Evolutionary conservation across 2,113 vertebrate genomes (phyloP).

Genomic region (Mellivora capensis): DNA sequence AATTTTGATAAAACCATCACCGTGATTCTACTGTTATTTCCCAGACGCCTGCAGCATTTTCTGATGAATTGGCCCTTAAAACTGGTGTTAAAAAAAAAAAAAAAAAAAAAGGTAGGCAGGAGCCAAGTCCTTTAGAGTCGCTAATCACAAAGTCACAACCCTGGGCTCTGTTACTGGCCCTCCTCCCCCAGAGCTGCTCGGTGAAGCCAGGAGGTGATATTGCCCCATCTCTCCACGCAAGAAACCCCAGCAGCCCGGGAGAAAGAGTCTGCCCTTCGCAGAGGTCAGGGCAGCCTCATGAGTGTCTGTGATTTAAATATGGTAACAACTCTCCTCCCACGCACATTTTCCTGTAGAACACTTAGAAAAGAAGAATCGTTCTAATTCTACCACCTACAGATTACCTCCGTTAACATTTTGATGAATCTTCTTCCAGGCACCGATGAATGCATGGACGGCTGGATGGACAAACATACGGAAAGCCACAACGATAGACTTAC

Average conservation of each 20-base stretch:
- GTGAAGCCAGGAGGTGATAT: neutral
- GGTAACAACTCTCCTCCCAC: neutral
- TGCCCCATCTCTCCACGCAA: neutral
- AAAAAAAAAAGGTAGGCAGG: neutral
- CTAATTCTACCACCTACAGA: neutral
- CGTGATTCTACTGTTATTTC: neutral
- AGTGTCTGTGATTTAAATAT: neutral
- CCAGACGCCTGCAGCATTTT: neutral
- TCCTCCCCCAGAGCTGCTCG: neutral
- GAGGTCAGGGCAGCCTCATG: too few relatives aligned
- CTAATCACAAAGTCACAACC: neutral
- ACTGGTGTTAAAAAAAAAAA: too few relatives aligned
- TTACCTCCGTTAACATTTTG: neutral
- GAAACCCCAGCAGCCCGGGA: fast-evolving
- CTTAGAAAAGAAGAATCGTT: neutral
- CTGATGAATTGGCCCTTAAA: neutral
- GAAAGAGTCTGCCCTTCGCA: neutral
- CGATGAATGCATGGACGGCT: neutral
- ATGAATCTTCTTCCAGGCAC: neutral
- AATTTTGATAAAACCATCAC: neutral
- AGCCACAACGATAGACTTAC: neutral
- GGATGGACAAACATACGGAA: neutral
- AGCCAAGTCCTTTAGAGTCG: neutral
- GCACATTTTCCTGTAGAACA: neutral
- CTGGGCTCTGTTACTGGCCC: neutral